Conservation (phyloP, 2,797 vertebrate species). For the Allobates femoralis region DNA sequence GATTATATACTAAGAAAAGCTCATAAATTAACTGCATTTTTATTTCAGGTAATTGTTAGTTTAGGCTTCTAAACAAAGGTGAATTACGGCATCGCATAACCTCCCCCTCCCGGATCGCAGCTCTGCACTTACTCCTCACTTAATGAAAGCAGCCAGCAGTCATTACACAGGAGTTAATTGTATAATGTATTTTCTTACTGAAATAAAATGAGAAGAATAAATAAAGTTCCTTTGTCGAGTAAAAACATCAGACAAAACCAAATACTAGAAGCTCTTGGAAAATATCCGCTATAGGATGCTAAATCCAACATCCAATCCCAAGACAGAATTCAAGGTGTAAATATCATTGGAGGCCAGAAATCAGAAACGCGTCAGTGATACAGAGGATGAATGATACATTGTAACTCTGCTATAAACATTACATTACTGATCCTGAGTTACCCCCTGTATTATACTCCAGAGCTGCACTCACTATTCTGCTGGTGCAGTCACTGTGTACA, state of each 20-base stretch:
- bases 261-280: background rate
- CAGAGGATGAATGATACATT: no score
- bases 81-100: background rate
- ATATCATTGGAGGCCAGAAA: no score
- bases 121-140: background rate
- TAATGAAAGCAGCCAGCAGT: background rate
- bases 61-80: background rate
- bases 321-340: no score
- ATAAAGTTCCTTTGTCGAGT: background rate
- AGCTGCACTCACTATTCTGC: no score
- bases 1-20: background rate
- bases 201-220: constrained; percentile 9
- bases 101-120: background rate
- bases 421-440: no score
- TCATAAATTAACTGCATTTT: constrained; percentile 5
- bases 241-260: background rate
- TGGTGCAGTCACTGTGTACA: no score
- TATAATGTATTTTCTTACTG: background rate
- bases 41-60: constrained; percentile 29
- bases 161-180: background rate
- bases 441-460: no score
- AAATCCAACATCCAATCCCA: background rate
- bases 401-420: no score
- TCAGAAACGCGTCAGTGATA: no score
- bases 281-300: background rate